Conservation (phyloP, 2,113 vertebrate species). For the Picathartes gymnocephalus region DNA sequence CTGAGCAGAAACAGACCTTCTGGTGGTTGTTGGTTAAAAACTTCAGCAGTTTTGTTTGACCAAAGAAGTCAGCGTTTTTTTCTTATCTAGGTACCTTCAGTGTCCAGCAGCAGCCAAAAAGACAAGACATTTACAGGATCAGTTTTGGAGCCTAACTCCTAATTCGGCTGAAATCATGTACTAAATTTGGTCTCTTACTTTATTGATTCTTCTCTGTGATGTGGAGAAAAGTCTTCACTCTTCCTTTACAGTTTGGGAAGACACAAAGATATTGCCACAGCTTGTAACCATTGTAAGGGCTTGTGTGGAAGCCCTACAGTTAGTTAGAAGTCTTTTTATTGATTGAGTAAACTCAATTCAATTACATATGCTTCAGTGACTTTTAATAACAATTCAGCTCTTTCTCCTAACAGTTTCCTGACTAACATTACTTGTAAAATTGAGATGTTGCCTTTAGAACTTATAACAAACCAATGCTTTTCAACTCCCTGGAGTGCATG, state of each 20-base stretch:
- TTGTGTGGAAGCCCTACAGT: not conserved
- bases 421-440: not conserved
- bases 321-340: not conserved
- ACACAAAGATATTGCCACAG: not conserved
- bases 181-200: not conserved
- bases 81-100: not conserved
- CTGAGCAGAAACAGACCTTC: not conserved
- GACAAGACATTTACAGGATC: not conserved
- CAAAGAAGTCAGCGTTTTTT: not conserved
- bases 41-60: not conserved
- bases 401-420: not conserved
- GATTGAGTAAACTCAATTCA: not conserved
- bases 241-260: not conserved
- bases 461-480: not conserved
- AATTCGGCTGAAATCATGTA: not conserved
- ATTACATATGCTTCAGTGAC: not conserved
- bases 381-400: not conserved
- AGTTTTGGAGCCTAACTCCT: not conserved
- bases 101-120: not conserved
- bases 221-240: not conserved
- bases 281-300: not conserved
- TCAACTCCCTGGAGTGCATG: not conserved
- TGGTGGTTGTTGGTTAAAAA: not conserved
- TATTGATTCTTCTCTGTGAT: not conserved
- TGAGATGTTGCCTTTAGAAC: not conserved